Base-by-base conservation (phyloP, 2,888 invertebrate genomes). In the Leucania comma region DNA sequence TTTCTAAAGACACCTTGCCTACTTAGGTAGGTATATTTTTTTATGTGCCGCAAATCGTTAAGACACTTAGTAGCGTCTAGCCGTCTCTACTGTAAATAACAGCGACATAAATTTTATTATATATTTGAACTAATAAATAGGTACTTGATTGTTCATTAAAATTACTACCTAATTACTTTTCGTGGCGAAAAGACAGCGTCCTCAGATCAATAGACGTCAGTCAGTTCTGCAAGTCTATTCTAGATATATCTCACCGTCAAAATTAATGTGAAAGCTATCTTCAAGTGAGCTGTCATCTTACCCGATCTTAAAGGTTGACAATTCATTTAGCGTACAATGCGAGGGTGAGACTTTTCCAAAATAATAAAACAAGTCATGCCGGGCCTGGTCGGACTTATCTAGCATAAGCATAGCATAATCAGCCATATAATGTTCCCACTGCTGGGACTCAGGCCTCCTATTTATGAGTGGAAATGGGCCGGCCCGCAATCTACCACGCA, bases 51-150 rank as follows among this genome's bases (percentile, higher is more conserved):
- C 29, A 42, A 56, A 63, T 63, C 26, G 24, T 59, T 48, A 42
- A 54, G 46, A 42, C 69, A 51, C 32, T 68, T 62, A 54, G 48
- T 58, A 62, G 58, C 20, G 42, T 50, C 53, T 69, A 42, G 42
- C 46, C 32, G 9, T 48, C 32, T 53, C 24, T 22, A 22, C 46
- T 5, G 0, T 53, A 38, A 42, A 53, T 3, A 68, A 53, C 14
- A 29, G 26, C 29, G 32, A 50, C n/a, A 68, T 70, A 22, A 53
- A 54, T 17, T 51, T 61, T 72, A 62, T 53, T 5, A 51, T 38
- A 17, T 32, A n/a, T 48, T 38, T 20, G 48, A 73, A 35, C 26
- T 22, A 4, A 12, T 22, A 46, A 17, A 4, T 58, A 50, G 6
- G 22, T 8, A 17, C 22, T 57, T 24, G 14, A 24, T 56, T 60